Evolutionary conservation across 2,797 vertebrate genomes (phyloP).

Genomic region (Heteromormyrus szaboi): DNA sequence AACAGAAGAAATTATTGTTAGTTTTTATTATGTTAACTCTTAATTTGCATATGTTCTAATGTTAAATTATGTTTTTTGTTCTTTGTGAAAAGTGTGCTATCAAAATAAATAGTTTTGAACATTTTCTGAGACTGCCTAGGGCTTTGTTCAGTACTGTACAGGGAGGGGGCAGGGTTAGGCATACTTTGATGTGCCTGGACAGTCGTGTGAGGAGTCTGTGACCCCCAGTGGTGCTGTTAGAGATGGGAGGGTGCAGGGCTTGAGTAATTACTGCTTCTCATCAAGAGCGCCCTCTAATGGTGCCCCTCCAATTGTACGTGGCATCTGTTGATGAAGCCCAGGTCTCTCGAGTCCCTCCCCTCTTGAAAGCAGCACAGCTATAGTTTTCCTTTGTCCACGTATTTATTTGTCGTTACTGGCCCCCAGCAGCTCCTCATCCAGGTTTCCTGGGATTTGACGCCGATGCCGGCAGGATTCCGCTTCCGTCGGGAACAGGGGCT

Average conservation of each 20-base stretch:
- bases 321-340: too few species aligned
- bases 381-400: neutral
- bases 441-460: neutral
- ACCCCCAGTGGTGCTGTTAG: neutral
- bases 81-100: neutral
- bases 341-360: neutral
- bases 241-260: neutral
- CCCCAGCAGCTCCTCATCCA: neutral
- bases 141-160: neutral
- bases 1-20: neutral
- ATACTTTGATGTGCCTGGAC: neutral
- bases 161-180: neutral
- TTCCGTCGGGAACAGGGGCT: conserved; percentile 8
- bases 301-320: neutral
- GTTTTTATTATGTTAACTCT: neutral
- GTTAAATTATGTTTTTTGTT: neutral
- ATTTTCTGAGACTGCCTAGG: neutral
- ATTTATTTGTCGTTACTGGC: neutral
- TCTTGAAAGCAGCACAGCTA: neutral
- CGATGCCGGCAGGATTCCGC: neutral
- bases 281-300: neutral
- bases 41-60: neutral
- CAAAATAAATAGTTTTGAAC: neutral
- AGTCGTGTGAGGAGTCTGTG: neutral
- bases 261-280: neutral